Evolutionary conservation across 92 coral and sea anemone genomes (phyloP).

Genomic region (Anthopleura xanthogrammica): DNA sequence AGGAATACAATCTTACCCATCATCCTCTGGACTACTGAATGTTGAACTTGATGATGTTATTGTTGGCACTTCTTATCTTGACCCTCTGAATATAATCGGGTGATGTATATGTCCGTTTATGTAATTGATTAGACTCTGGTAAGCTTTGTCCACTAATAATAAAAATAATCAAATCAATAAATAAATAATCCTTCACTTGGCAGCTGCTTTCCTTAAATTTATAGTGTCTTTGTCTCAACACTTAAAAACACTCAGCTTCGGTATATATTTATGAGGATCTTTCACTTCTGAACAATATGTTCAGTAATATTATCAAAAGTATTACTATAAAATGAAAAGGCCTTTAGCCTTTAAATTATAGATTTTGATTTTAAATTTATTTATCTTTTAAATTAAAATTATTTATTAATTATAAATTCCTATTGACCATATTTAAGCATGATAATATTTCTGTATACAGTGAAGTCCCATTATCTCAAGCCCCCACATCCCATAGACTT

Average conservation of each 20-base stretch:
- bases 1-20: constrained; percentile 9
- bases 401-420: no score
- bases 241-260: no score
- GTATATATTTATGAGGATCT: no score
- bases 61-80: constrained; percentile 73
- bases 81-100: constrained; percentile 88
- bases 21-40: constrained; percentile 30
- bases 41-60: constrained; percentile 43
- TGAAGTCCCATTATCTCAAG: no score
- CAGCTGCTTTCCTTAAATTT: background rate
- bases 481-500: no score
- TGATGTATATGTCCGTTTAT: constrained; percentile 53
- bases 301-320: no score
- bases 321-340: no score
- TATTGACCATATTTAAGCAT: no score
- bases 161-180: background rate
- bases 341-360: no score
- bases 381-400: no score
- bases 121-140: constrained; percentile 45
- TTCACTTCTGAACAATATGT: no score
- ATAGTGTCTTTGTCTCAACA: background rate
- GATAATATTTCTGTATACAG: background rate
- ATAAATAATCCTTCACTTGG: background rate
- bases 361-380: no score
- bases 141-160: constrained; percentile 56